phyloP scores from a whole-genome alignment of 2,888 invertebrate species.

The Noctua janthina region DNA sequence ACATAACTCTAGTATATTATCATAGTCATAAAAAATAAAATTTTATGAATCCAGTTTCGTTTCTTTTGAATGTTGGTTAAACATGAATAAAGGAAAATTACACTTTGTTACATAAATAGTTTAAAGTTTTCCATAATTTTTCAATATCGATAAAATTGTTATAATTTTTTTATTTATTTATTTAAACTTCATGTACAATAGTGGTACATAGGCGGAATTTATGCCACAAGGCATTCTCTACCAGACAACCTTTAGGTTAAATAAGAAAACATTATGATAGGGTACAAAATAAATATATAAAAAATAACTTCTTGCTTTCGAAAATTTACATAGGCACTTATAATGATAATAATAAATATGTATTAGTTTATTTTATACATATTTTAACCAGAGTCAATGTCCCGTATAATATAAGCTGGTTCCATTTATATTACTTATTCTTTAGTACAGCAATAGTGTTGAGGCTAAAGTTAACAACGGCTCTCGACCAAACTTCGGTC shows the following conservation, averaged over 20 bases:
- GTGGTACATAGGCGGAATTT: too few relatives aligned
- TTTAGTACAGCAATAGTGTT: constrained; percentile 52
- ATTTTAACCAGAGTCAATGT: constrained; percentile 10
- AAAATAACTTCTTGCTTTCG: too few relatives aligned
- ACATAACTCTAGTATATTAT: neutral
- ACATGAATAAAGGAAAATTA: constrained; percentile 1
- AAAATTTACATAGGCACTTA: too few relatives aligned
- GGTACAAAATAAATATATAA: too few relatives aligned
- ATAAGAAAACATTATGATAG: too few relatives aligned
- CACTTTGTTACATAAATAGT: neutral
- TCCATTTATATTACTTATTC: constrained; percentile 43
- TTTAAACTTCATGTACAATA: too few relatives aligned
- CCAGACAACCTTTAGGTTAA: too few relatives aligned
- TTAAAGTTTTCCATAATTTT: neutral
- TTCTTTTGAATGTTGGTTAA: neutral
- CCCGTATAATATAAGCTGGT: constrained; percentile 1
- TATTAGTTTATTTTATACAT: too few relatives aligned
- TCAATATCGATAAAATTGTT: neutral
- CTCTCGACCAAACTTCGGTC: constrained; percentile 43
- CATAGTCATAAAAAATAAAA: neutral
- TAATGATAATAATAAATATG: too few relatives aligned
- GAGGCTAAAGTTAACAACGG: constrained; percentile 46
- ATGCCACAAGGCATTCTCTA: too few relatives aligned
- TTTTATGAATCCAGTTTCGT: neutral
- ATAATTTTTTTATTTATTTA: neutral